Base-by-base conservation (phyloP, 1,140 invertebrate species). In the Eulimnadia texana region DNA sequence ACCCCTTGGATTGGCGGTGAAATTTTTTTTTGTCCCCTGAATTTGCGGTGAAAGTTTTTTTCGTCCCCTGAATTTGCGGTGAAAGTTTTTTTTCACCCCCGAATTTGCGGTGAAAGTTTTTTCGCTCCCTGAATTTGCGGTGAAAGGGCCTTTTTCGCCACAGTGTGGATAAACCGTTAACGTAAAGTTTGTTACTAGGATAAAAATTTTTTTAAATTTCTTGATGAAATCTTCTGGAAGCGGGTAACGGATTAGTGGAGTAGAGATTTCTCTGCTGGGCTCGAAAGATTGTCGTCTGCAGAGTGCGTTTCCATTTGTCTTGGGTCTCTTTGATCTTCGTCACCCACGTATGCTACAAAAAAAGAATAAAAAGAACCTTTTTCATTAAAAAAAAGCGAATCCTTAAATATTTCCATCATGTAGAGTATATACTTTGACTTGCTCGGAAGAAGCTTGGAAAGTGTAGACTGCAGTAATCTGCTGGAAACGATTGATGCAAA, bases 401-500 rank as follows among this genome's bases (percentile, higher is more conserved):
- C 24, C 16, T n/a, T n/a, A 23, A 23, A 52, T 13, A 23, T 63
- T 16, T 13, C n/a, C 25, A 42, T 9, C 24, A 33, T 23, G 20
- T 13, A 42, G 33, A 29, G 33, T 52, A 25, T 65, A 69, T 71
- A 81, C 80, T 74, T 80, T 81, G 25, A 72, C 67, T 58, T 72
- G 69, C 62, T 81, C 78, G 33, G 70, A 74, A 3, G 73, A 67
- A 3, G 78, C 76, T 67, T 80, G 79, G 66, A 81, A 75, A 23
- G 79, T 80, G 68, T 77, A 78, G 16, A 80, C 76, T 24, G 76
- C 76, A 11, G 78, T 73, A 33, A 81, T 77, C 67, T 81, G 76
- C 66, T 82, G 80, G 66, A 80, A 82, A 47, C 80, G 70, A 67
- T 79, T 82, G 50, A 80, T 69, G 68, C 77, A 76, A 57, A 81